Conservation (phyloP, 1,140 invertebrate species). For the Dryas iulia region DNA sequence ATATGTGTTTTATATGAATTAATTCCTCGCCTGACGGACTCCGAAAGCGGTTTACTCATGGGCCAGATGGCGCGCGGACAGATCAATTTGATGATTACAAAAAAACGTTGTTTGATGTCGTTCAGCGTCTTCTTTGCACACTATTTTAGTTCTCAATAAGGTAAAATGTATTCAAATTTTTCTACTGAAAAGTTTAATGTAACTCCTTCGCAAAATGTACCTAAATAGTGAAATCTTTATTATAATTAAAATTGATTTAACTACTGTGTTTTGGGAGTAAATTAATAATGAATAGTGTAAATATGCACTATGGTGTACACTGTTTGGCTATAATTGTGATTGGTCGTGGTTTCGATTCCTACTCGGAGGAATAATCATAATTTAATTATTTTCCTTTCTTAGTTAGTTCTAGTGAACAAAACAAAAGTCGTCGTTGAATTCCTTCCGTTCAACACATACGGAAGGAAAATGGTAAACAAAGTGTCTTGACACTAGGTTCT, state of each 20-base stretch:
- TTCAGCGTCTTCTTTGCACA: slow-evolving; percentile 37
- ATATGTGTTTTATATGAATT: slow-evolving; percentile 78
- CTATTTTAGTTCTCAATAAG: slow-evolving; percentile 36
- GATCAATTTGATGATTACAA: slow-evolving; percentile 79
- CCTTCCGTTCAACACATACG: no score
- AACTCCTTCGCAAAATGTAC: neutral
- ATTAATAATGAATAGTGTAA: no score
- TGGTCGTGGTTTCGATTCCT: no score
- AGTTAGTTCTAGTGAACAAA: no score
- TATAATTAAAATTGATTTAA: neutral
- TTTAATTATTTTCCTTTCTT: no score
- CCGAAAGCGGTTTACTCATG: slow-evolving; percentile 61
- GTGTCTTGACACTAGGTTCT: no score
- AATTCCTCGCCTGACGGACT: slow-evolving; percentile 67
- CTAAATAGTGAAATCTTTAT: neutral
- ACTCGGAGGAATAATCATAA: no score
- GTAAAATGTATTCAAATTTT: neutral
- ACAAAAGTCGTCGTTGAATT: no score
- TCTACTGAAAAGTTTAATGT: neutral
- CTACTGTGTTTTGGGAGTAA: neutral
- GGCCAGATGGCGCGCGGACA: slow-evolving; percentile 75
- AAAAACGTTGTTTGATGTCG: slow-evolving; percentile 69
- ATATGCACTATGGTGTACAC: no score
- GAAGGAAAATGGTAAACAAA: no score
- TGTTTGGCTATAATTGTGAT: no score